A percentile compares a stretch with the other conserved stretches of the same genome.
Evolutionary conservation across 2,113 vertebrate genomes (phyloP).

Genomic region (Callipepla californica): DNA sequence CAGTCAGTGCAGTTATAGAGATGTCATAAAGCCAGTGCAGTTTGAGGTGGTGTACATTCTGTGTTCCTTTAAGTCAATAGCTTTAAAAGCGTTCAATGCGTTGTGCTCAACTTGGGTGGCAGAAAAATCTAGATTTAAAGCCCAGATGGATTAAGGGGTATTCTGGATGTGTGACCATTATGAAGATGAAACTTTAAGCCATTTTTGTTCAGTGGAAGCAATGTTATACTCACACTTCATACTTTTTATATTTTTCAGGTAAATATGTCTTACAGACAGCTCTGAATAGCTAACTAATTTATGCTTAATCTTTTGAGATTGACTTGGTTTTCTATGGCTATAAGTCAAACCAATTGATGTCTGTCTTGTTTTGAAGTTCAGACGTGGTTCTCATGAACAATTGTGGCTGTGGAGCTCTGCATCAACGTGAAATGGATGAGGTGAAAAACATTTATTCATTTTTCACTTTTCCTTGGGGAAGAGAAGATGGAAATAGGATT

Average conservation of each 20-base stretch:
- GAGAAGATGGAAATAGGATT: neutral
- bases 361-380: slow-evolving; percentile 28
- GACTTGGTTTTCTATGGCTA: neutral
- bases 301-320: slow-evolving; percentile 11
- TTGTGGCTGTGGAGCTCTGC: slow-evolving; percentile 14
- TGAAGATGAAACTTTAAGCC: neutral
- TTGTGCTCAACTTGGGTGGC: accelerated
- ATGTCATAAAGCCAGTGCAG: neutral
- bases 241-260: neutral
- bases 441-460: neutral
- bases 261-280: neutral
- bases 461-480: neutral
- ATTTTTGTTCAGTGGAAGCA: slow-evolving; percentile 1
- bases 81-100: neutral
- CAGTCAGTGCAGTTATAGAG: neutral
- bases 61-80: neutral
- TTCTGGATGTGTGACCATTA: neutral
- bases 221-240: neutral
- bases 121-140: neutral
- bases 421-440: neutral
- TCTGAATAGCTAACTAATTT: slow-evolving; percentile 49
- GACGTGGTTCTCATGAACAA: neutral
- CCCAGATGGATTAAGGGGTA: neutral
- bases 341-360: slow-evolving; percentile 53
- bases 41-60: neutral